phyloP scores from a whole-genome alignment of 2,888 invertebrate genomes.

The Epiperipatus broadwayi region DNA sequence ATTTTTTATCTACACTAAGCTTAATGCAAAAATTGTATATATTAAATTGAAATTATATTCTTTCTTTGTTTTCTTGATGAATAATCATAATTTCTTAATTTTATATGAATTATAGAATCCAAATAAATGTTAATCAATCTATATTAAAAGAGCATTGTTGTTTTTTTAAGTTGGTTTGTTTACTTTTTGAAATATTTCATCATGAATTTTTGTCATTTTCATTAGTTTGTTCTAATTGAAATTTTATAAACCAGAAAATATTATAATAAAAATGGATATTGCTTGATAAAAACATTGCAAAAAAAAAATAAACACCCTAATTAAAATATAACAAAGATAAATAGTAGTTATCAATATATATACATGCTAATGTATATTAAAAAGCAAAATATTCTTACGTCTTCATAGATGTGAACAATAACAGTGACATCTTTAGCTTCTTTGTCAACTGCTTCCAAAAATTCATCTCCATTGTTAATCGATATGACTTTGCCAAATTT shows the following conservation, averaged over 20 bases:
- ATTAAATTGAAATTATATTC: too few species aligned
- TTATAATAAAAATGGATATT: conserved; percentile 8
- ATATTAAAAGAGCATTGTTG: too few species aligned
- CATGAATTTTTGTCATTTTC: too few species aligned
- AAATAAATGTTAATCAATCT: too few species aligned
- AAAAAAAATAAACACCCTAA: neutral
- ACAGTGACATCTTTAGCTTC: conserved; percentile 63
- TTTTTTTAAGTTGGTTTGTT: too few species aligned
- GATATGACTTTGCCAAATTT: conserved; percentile 57
- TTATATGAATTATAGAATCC: too few species aligned
- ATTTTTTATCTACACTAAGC: too few species aligned
- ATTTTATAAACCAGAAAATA: neutral
- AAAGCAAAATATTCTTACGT: conserved; percentile 29
- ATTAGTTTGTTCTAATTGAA: too few species aligned
- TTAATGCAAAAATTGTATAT: too few species aligned
- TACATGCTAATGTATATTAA: conserved; percentile 4
- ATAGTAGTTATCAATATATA: neutral
- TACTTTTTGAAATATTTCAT: too few species aligned
- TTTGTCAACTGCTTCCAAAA: conserved; percentile 66
- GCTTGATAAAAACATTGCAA: neutral
- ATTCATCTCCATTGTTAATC: conserved; percentile 50
- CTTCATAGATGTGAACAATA: conserved; percentile 71
- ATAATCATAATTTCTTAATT: too few species aligned
- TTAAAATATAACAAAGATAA: neutral
- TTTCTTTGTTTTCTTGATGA: too few species aligned